Base-by-base conservation (phyloP, 2,797 vertebrate genomes). In the Tragopan temminckii region DNA sequence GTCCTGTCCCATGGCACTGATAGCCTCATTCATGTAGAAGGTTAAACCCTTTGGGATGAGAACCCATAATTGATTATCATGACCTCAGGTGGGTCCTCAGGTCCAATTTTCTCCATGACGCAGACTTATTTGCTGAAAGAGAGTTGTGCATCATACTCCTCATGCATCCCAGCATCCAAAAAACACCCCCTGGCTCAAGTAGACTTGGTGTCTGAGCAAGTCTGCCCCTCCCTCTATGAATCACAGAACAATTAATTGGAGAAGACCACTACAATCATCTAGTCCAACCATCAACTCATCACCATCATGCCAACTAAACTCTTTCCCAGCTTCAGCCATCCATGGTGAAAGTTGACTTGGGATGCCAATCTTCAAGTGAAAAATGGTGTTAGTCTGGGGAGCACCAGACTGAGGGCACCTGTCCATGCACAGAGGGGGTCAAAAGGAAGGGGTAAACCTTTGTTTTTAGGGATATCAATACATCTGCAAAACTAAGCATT, bases 61-160 rank as follows among this genome's bases (percentile, higher is more conserved):
- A 77, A 16, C 16, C 55, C 25, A 45, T 14, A 38, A 15, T 16
- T 67, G 38, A 66, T 63, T 36, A 3, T 4, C 31, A 3, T 0
- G 3, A 16, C 15, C 48, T 77, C 29, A 63, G 35, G 52, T 31
- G 23, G 33, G 24, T 70, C 9, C 24, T 74, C 0, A 0, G 18
- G 40, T 63, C 50, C 14, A 7, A 9, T 59, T 90, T 77, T 58
- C 38, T 40, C 58, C n/a, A 59, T 3, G 4, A 17, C 20, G 11
- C 46, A 62, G 50, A 29, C 13, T 61, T 53, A 13, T 36, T 43
- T 42, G 15, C 24, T 50, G 33, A 13, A 46, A 29, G 18, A 50
- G 33, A 35, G 27, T 15, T 66, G 38, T 31, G 9, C 23, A 10
- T 57, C 7, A 4, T 5, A 5, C 11, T 74, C 46, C n/a, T 0